These are phyloP conservation scores for Machimus rusticus DNA, from an alignment of 2,888 invertebrate species.

Conservation along the genomic window DNA sequence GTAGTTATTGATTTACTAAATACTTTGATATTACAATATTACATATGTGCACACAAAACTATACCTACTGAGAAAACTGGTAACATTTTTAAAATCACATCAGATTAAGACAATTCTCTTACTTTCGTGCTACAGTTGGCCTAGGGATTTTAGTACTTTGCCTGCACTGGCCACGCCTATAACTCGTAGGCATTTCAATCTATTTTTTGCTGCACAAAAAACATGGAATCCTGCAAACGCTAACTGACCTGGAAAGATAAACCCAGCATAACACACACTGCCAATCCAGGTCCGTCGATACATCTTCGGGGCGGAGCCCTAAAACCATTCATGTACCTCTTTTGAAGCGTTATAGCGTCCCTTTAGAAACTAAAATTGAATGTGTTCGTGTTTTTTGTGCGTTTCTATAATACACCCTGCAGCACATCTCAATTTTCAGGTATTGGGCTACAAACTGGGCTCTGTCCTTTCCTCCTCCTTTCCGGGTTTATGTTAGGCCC, in stretches of 20 bases:
- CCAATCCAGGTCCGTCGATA: neutral
- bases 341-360: neutral
- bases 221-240: neutral
- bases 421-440: constrained; percentile 10
- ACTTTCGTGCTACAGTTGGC: neutral
- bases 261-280: neutral
- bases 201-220: neutral
- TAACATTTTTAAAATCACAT: neutral
- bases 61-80: neutral
- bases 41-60: neutral
- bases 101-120: neutral
- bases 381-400: constrained; percentile 22
- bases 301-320: constrained; percentile 20
- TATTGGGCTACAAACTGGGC: neutral
- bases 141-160: neutral
- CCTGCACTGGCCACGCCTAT: neutral
- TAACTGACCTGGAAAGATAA: neutral
- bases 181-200: neutral
- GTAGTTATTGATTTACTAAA: too few relatives aligned
- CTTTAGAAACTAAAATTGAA: neutral
- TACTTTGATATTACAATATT: too few relatives aligned
- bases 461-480: neutral
- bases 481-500: neutral
- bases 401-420: constrained; percentile 14
- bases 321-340: neutral